phyloP scores from a whole-genome alignment of 1,140 invertebrate genomes.

The Chrysoperla carnea region DNA sequence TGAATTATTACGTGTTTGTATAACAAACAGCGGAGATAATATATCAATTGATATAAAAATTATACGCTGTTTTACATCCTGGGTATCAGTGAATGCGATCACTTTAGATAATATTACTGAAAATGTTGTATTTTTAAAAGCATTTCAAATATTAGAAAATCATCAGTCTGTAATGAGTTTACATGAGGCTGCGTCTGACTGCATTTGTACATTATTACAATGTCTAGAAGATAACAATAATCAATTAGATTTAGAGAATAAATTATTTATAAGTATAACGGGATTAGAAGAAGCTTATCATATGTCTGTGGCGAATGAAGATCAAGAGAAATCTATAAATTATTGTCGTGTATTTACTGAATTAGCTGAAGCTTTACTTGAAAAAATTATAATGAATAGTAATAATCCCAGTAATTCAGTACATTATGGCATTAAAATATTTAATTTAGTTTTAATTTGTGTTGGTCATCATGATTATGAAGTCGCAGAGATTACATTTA shows the following conservation, averaged over 20 bases:
- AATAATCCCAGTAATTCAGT: slow-evolving; percentile 24
- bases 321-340: slow-evolving; percentile 78
- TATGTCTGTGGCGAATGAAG: slow-evolving; percentile 80
- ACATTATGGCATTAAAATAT: slow-evolving; percentile 68
- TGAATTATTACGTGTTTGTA: slow-evolving; percentile 59
- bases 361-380: slow-evolving; percentile 77
- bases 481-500: slow-evolving; percentile 93
- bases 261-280: slow-evolving; percentile 67
- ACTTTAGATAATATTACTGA: slow-evolving; percentile 41
- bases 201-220: slow-evolving; percentile 70
- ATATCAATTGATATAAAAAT: slow-evolving; percentile 37
- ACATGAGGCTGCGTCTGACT: slow-evolving; percentile 83
- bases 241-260: slow-evolving; percentile 46
- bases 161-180: slow-evolving; percentile 41
- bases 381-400: slow-evolving; percentile 52
- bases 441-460: slow-evolving; percentile 82
- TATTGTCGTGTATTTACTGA: slow-evolving; percentile 93
- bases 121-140: slow-evolving; percentile 45
- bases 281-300: slow-evolving; percentile 76
- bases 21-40: slow-evolving; percentile 35
- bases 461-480: slow-evolving; percentile 96
- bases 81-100: slow-evolving; percentile 56
- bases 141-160: slow-evolving; percentile 44
- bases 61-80: slow-evolving; percentile 62
- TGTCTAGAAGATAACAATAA: slow-evolving; percentile 58